Evolutionary conservation across 2,113 vertebrate genomes (phyloP), one percentile per base, ranked within the genome.

Genomic region (crab-eating macaque (Macaca fascicularis)): DNA sequence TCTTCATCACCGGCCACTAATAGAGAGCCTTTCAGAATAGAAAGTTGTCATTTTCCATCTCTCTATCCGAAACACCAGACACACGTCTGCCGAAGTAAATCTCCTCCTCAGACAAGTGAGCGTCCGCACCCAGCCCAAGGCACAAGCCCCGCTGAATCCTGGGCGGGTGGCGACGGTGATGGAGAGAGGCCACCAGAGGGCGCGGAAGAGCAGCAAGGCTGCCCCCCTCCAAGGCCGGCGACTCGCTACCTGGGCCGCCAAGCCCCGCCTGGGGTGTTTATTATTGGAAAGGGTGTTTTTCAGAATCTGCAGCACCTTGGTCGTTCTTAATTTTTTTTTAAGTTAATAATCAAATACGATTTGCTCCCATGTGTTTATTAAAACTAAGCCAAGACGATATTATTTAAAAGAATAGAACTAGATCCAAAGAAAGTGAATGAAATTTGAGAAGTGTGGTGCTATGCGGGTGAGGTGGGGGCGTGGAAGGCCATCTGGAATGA

Each of bases 111-210:
- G 32, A n/a, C 43, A 22, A 57, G 25, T 6, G 79, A 50, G 17
- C 3, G 83, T 67, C 43, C 75, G 55, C 43, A 43, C 78, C 61
- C n/a, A 19, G 72, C 81, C 85, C 80, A 45, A 40, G 92, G 55
- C 82, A 64, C 82, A 9, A 69, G 27, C 78, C 27, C 2, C 0
- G 57, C 43, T 76, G 55, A 82, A 25, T 59, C 81, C 86, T 75
- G 40, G 6, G 35, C 13, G 2, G 23, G 19, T 10, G 35, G 84
- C 1, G 94, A 78, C 97, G 90, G 2, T 95, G 96, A 35, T 25
- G 0, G 48, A 25, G 30, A 92, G 78, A 1, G 67, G 79, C 96
- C 98, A 88, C 95, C 97, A 98, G 98, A 98, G 98, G 98, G 97
- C 97, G 95, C 92, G 12, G 85, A 86, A 79, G 97, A 98, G 97